phyloP scores from a whole-genome alignment of 2,888 invertebrate genomes.

The Himalopsyche japonica region DNA sequence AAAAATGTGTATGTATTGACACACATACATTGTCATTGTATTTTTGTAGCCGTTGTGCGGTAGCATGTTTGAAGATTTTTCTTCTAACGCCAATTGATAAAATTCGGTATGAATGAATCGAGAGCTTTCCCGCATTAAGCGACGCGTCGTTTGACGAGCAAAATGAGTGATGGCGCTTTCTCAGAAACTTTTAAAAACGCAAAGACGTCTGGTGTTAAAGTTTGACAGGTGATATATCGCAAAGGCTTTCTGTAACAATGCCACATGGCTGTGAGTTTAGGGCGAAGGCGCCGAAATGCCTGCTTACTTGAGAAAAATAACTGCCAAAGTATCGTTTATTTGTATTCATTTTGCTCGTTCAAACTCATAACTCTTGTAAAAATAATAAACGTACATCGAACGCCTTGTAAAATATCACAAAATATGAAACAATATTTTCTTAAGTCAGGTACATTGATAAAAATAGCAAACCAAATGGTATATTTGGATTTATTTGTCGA shows the following conservation, averaged over 20 bases:
- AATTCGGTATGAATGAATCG: neutral
- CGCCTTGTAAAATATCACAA: too few species aligned
- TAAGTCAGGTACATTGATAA: too few species aligned
- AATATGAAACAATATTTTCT: too few species aligned
- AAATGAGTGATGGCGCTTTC: neutral
- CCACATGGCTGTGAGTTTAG: neutral
- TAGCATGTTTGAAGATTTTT: neutral
- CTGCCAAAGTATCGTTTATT: neutral
- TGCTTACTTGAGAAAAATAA: neutral
- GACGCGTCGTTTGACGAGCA: neutral
- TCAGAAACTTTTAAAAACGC: slow-evolving; percentile 3
- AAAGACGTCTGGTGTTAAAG: slow-evolving; percentile 5
- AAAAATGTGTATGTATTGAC: too few species aligned
- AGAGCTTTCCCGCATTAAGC: neutral
- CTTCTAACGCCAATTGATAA: neutral
- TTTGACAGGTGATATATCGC: slow-evolving; percentile 28
- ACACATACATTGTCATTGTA: too few species aligned
- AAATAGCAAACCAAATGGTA: too few species aligned
- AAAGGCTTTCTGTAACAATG: slow-evolving; percentile 6
- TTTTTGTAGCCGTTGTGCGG: too few species aligned
- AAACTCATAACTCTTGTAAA: neutral
- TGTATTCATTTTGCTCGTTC: neutral
- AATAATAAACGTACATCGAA: neutral
- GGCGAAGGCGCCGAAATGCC: neutral
- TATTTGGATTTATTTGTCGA: too few species aligned